Conservation (phyloP, 2,113 vertebrate species). For the Chaetodon auriga region DNA sequence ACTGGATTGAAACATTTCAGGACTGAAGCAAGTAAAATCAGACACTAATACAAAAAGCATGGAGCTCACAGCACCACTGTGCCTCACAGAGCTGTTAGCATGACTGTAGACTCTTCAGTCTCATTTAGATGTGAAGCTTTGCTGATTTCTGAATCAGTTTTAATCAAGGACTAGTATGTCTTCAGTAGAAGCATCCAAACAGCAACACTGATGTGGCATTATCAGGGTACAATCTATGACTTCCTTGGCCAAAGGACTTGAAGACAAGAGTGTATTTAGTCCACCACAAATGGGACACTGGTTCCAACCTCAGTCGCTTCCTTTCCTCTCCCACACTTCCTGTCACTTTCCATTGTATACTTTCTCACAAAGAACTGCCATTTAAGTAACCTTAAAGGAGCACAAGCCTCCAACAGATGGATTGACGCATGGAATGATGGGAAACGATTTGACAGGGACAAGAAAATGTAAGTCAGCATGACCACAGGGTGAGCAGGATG, state of each 20-base stretch:
- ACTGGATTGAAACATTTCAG: no score
- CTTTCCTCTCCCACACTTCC: slow-evolving; percentile 55
- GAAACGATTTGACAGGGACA: slow-evolving; percentile 27
- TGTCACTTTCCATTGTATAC: slow-evolving; percentile 64
- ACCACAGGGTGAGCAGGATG: slow-evolving; percentile 19
- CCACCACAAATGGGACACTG: neutral
- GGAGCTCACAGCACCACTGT: no score
- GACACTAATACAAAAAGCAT: no score
- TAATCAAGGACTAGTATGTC: neutral
- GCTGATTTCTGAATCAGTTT: neutral
- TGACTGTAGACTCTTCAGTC: no score
- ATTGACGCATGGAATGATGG: slow-evolving; percentile 29
- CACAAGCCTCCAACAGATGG: slow-evolving; percentile 29
- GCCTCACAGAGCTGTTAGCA: no score
- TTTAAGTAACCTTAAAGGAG: slow-evolving; percentile 41
- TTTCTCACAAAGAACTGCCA: slow-evolving; percentile 53
- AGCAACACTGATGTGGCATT: neutral
- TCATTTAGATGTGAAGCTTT: neutral
- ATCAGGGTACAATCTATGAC: neutral
- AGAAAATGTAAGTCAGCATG: slow-evolving; percentile 31
- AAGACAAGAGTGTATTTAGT: slow-evolving; percentile 33
- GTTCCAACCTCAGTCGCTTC: slow-evolving; percentile 36
- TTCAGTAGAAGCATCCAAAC: neutral
- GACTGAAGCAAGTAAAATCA: no score
- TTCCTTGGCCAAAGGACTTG: slow-evolving; percentile 15